These are phyloP conservation scores for Turritopsis rubra DNA, from an alignment of 30 jellyfish, hydroid and myxozoan species.

Conservation along the genomic window DNA sequence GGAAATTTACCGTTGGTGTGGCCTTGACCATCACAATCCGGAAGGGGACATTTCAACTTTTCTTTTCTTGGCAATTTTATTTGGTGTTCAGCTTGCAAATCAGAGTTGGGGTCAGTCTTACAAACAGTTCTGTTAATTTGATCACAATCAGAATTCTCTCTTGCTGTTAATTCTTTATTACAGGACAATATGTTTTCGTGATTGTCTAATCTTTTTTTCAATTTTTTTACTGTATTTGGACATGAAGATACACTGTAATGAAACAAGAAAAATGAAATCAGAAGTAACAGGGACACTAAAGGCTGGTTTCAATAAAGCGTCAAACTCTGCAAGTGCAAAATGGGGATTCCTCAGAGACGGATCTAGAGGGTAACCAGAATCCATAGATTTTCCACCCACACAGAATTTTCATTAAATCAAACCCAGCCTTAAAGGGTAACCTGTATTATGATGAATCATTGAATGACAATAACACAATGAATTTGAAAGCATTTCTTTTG, in stretches of 20 bases:
- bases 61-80: not conserved
- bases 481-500: no score
- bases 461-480: no score
- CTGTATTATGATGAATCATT: no score
- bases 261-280: not conserved
- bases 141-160: not conserved
- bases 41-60: conserved; percentile 46
- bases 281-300: not conserved
- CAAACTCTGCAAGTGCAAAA: no score
- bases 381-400: no score
- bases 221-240: not conserved
- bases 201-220: not conserved
- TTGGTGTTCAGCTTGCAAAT: not conserved
- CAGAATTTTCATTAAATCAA: no score
- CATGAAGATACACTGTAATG: not conserved
- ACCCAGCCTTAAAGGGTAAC: no score
- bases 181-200: conserved; percentile 19
- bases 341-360: no score
- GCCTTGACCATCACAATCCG: conserved; percentile 65
- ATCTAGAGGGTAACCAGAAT: no score
- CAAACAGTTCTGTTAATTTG: not conserved
- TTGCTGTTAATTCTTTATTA: not conserved
- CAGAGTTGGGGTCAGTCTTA: not conserved
- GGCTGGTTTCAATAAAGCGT: no score
- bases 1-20: conserved; percentile 43